Evolutionary conservation across 2,113 vertebrate species (phyloP).

Genomic region (Etheostoma cragini): DNA sequence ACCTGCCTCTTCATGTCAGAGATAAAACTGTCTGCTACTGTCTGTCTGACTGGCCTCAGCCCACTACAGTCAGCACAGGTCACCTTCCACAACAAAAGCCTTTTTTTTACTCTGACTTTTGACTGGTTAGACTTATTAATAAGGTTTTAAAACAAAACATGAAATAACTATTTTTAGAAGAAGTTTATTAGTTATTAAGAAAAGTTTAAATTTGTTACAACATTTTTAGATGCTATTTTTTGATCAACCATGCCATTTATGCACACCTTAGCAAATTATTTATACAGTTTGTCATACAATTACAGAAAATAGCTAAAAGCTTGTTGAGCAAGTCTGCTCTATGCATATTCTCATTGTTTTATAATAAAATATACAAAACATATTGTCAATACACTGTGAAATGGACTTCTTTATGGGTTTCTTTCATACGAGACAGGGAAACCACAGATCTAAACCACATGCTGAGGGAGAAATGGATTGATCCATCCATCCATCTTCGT

Average conservation of each 20-base stretch:
- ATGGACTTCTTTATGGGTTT: not conserved
- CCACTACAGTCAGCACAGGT: constrained; percentile 18
- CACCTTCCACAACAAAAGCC: constrained; percentile 3
- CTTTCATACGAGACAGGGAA: constrained; percentile 11
- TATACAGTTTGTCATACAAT: not conserved
- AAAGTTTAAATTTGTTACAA: no score
- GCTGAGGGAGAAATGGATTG: constrained; percentile 14
- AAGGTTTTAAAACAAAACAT: constrained; percentile 1
- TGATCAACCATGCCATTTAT: not conserved
- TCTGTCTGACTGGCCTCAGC: constrained; percentile 35
- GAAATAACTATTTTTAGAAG: not conserved
- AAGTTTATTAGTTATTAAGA: not conserved
- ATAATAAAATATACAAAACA: not conserved
- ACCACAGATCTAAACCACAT: constrained; percentile 26
- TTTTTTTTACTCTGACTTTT: not conserved
- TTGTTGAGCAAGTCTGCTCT: not conserved
- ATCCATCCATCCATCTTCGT: not conserved
- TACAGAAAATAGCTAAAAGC: not conserved
- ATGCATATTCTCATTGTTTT: not conserved
- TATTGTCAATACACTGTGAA: not conserved
- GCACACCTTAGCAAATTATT: not conserved
- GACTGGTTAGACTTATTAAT: not conserved
- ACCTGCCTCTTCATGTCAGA: constrained; percentile 72
- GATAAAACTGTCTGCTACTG: constrained; percentile 67
- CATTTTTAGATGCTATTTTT: not conserved